Conservation (phyloP, 2,888 invertebrate species). For the Ectemnius cavifrons region DNA sequence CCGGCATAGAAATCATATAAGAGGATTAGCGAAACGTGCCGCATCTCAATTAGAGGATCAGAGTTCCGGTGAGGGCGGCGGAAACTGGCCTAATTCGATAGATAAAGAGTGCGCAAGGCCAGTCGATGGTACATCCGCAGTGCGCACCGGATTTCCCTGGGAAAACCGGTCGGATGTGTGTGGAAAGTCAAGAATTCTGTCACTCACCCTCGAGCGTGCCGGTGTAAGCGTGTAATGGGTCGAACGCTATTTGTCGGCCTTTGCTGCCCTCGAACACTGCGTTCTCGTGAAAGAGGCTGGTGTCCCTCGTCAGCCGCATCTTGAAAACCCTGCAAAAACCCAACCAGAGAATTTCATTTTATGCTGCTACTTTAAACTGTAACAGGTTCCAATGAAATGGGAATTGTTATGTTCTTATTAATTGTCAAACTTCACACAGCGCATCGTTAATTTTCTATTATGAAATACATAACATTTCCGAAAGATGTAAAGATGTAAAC, state of each 20-base stretch:
- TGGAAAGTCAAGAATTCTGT: constrained; percentile 14
- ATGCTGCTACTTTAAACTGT: background rate
- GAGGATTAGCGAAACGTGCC: too few species aligned
- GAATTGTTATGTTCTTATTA: background rate
- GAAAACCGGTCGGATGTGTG: too few species aligned
- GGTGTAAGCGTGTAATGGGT: constrained; percentile 75
- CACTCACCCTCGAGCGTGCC: constrained; percentile 78
- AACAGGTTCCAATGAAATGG: background rate
- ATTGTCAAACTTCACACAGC: too few species aligned
- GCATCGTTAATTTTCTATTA: too few species aligned
- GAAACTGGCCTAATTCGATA: background rate
- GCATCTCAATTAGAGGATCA: too few species aligned
- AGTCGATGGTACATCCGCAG: too few species aligned
- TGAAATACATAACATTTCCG: too few species aligned
- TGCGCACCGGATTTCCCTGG: too few species aligned
- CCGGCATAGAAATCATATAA: too few species aligned
- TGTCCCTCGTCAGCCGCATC: constrained; percentile 76
- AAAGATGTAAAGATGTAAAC: too few species aligned
- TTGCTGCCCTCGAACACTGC: constrained; percentile 77
- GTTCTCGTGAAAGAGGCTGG: constrained; percentile 76
- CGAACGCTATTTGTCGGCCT: constrained; percentile 74
- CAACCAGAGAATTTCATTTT: constrained; percentile 1
- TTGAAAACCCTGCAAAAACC: constrained; percentile 74
- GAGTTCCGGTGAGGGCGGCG: too few species aligned
- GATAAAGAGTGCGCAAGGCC: background rate